phyloP scores from a whole-genome alignment of 2,888 invertebrate species.

The Tipula confusa region DNA sequence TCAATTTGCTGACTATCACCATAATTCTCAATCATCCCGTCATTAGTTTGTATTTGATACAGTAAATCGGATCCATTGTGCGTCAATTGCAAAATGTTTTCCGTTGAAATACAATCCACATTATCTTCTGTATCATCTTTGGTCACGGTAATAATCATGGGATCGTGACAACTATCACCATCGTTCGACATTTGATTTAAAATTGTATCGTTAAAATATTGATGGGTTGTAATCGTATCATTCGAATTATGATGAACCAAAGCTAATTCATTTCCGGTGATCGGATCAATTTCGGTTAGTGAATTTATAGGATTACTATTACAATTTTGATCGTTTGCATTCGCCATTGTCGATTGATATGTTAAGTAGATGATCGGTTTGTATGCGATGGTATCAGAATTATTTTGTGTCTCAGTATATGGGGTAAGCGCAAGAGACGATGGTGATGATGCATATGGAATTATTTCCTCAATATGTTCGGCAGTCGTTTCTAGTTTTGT shows the following conservation, averaged over 20 bases:
- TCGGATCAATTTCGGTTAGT: background rate
- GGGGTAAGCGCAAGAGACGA: background rate
- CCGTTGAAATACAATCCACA: background rate
- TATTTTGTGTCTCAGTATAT: background rate
- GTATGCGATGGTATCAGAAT: background rate
- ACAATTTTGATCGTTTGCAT: background rate
- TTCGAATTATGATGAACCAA: background rate
- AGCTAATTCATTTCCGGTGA: background rate
- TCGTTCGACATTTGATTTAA: background rate
- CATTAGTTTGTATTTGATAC: background rate
- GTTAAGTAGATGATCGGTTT: background rate
- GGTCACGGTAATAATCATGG: background rate
- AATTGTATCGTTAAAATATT: background rate
- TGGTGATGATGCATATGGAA: background rate
- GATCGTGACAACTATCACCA: background rate
- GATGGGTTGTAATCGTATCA: background rate
- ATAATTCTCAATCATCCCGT: background rate
- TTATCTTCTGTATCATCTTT: background rate
- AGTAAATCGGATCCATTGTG: background rate
- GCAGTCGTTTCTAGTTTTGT: background rate
- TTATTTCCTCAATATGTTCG: background rate
- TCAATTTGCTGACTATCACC: slow-evolving; percentile 13
- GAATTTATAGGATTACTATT: background rate
- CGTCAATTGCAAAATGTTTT: background rate
- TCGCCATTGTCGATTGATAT: background rate